A percentile compares a stretch with the other conserved stretches of the same genome.
Evolutionary conservation across 1,140 invertebrate genomes (phyloP).

Genomic region (Polyergus mexicanus): DNA sequence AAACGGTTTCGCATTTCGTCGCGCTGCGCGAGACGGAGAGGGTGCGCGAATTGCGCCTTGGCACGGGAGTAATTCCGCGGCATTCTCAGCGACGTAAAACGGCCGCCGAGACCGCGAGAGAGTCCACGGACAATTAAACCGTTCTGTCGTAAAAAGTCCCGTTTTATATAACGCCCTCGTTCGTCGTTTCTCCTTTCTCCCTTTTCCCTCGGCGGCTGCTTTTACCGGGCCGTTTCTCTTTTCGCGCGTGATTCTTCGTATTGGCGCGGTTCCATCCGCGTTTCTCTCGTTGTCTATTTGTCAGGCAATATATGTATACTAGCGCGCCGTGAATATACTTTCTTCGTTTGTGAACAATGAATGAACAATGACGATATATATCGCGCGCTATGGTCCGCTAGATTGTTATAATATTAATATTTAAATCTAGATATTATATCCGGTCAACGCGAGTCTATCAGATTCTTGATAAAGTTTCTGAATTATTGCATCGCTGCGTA

Average conservation of each 20-base stretch:
- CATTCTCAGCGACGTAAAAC: conserved; percentile 66
- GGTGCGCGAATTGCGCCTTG: conserved; percentile 67
- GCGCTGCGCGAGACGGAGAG: conserved; percentile 40
- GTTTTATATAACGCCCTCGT: conserved; percentile 73
- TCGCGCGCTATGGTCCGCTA: not conserved
- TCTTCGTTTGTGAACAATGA: conserved; percentile 29
- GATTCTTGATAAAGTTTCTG: not conserved
- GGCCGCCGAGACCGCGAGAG: conserved; percentile 68
- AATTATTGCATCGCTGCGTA: not conserved
- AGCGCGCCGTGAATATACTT: conserved; percentile 27
- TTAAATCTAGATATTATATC: conserved; percentile 21
- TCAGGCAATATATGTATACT: not conserved
- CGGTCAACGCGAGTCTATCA: not conserved
- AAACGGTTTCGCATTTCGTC: conserved; percentile 74
- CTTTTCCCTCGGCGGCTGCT: conserved; percentile 22
- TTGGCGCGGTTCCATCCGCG: conserved; percentile 70
- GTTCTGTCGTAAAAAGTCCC: conserved; percentile 75
- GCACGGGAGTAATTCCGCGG: conserved; percentile 55
- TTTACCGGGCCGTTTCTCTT: conserved; percentile 72
- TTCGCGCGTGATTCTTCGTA: conserved; percentile 72
- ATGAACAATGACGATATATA: conserved; percentile 23
- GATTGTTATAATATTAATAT: conserved; percentile 15
- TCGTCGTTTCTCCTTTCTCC: not conserved
- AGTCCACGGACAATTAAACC: conserved; percentile 75
- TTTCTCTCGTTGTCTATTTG: conserved; percentile 48